These are phyloP conservation scores for Eudasyphora cyanicolor DNA, from an alignment of 2,888 invertebrate species.

Conservation along the genomic window DNA sequence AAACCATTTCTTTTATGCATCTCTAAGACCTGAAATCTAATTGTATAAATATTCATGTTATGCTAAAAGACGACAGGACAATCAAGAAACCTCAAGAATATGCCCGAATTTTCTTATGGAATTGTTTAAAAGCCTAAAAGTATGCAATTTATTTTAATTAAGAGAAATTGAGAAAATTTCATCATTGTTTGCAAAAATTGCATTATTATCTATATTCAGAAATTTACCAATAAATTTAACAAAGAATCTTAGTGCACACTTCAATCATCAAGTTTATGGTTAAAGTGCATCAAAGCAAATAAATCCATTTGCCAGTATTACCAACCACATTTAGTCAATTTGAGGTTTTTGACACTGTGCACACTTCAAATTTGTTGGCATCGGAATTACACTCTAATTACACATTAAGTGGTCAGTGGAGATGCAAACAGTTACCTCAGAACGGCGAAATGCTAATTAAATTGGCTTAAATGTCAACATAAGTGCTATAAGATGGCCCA, in stretches of 20 bases:
- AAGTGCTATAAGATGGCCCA: conserved; percentile 57
- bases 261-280: too few relatives aligned
- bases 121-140: not conserved
- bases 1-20: conserved; percentile 13
- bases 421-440: conserved; percentile 38
- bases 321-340: conserved; percentile 53
- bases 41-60: conserved; percentile 12
- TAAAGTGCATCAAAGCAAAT: not conserved
- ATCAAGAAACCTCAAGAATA: not conserved
- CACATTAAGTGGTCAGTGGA: conserved; percentile 62
- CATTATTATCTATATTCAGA: too few relatives aligned
- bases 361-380: conserved; percentile 26
- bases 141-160: conserved; percentile 13
- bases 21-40: not conserved
- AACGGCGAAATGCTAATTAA: conserved; percentile 48
- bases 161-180: not conserved
- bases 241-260: not conserved
- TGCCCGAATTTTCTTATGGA: not conserved
- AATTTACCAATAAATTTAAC: not conserved
- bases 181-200: not conserved
- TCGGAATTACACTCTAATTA: conserved; percentile 63
- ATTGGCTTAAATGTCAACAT: conserved; percentile 61
- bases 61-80: not conserved
- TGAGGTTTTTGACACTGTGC: conserved; percentile 52
- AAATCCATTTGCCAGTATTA: conserved; percentile 30